Base-by-base conservation (phyloP, 2,113 vertebrate species). In the Grallaria varia region DNA sequence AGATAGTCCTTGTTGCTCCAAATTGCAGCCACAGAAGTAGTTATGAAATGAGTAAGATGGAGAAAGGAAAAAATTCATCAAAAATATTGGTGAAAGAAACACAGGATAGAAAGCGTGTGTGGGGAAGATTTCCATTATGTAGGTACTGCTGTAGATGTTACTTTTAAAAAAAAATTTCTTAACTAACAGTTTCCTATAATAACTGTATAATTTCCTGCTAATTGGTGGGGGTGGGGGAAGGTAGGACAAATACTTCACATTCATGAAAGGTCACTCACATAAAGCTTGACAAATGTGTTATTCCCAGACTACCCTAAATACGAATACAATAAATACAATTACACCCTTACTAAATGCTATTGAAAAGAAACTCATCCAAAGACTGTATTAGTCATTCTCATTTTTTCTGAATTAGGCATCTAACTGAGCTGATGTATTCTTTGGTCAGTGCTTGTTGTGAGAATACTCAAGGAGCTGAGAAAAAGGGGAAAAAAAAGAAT, bases 81-180 rank as follows among this genome's bases (percentile, higher is more conserved):
- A 73, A 69, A 83, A 5, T 66, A 66, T 3, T 58, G 16, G 13
- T 75, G 27, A 78, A 74, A 90, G 39, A 27, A 84, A 35, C 2
- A 74, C 52, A 53, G 1, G 4, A 56, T 7, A 77, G 21, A 47
- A 87, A 49, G 4, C 0, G 3, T 23, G 7, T 14, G 1, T 3
- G 21, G 18, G 35, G 17, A n/a, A 49, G 10, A 50, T 50, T 45
- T 82, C 24, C 11, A 40, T 53, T 79, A n/a, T 55, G 42, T 58
- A 56, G 8, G 6, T 42, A 78, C 7, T 60, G 10, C 8, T 40
- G 17, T 14, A 68, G 25, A 27, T 39, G 4, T n/a, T 77, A 67
- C 4, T 35, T 19, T 45, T 37, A 3, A 45, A 45, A 45, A 45
- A 45, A 45, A 52, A 45, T 62, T 60, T 83, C 28, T 74, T 66